Evolutionary conservation across 2,797 vertebrate species (phyloP).

Genomic region (Siniperca obscura): DNA sequence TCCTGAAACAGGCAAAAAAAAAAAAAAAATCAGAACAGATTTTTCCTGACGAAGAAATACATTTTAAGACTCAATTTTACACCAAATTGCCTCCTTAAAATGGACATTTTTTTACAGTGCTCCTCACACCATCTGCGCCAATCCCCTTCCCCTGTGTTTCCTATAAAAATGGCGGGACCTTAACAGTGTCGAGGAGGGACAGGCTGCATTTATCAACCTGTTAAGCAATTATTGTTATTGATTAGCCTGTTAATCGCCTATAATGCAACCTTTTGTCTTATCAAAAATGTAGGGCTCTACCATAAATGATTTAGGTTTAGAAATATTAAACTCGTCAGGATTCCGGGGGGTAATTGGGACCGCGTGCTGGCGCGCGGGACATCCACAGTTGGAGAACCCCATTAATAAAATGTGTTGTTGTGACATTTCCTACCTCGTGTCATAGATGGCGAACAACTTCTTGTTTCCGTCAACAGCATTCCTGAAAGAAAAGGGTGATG

Average conservation of each 20-base stretch:
- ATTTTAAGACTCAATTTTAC: neutral
- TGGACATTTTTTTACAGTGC: slow-evolving; percentile 75
- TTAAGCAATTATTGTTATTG: slow-evolving; percentile 52
- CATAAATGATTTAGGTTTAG: slow-evolving; percentile 21
- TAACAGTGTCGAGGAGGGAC: slow-evolving; percentile 41
- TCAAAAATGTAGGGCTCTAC: neutral
- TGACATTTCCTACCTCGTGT: slow-evolving; percentile 89
- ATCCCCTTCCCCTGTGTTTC: slow-evolving; percentile 62
- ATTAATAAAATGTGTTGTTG: slow-evolving; percentile 11
- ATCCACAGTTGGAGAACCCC: neutral
- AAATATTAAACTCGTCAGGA: slow-evolving; percentile 9
- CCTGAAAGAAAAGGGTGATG: slow-evolving; percentile 83
- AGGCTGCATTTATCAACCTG: slow-evolving; percentile 49
- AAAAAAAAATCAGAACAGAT: rapidly evolving
- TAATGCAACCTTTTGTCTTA: slow-evolving; percentile 12
- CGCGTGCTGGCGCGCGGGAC: neutral
- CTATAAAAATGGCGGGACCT: slow-evolving; percentile 76
- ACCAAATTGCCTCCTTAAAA: slow-evolving; percentile 14
- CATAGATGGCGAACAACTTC: slow-evolving; percentile 94
- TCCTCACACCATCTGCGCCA: slow-evolving; percentile 63
- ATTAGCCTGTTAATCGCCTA: slow-evolving; percentile 35
- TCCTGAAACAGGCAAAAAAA: neutral
- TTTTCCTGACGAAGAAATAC: neutral
- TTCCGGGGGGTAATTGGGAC: slow-evolving; percentile 21
- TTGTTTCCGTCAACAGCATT: slow-evolving; percentile 95